These are phyloP conservation scores for Luffia ferchaultella DNA, from an alignment of 2,888 invertebrate genomes.

Conservation along the genomic window DNA sequence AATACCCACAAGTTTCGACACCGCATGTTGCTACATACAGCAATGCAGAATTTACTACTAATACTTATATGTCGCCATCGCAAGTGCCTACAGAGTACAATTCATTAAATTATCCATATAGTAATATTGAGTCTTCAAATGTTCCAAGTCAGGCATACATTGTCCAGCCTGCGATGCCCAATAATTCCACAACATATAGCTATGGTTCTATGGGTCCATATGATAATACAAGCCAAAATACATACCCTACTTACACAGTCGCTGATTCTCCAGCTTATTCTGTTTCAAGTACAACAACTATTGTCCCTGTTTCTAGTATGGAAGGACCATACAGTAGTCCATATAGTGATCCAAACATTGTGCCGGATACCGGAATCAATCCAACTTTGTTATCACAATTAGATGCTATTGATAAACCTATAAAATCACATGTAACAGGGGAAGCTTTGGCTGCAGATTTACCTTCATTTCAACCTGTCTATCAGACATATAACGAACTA, in stretches of 20 bases:
- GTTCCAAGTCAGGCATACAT: constrained; percentile 10
- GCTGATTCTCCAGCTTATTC: constrained; percentile 24
- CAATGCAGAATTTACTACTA: constrained; percentile 31
- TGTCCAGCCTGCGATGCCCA: constrained; percentile 17
- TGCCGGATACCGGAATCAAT: neutral
- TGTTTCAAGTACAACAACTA: constrained; percentile 18
- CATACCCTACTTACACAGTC: constrained; percentile 33
- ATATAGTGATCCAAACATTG: neutral
- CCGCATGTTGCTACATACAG: constrained; percentile 37
- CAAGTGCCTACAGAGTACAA: constrained; percentile 32
- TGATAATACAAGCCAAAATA: constrained; percentile 28
- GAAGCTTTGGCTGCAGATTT: constrained; percentile 31
- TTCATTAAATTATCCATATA: constrained; percentile 34
- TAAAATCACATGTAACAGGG: constrained; percentile 51
- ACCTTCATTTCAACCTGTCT: neutral
- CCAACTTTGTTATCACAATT: constrained; percentile 26
- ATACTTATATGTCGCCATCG: constrained; percentile 30
- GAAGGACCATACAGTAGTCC: neutral
- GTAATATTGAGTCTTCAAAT: constrained; percentile 18
- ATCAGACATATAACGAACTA: constrained; percentile 18
- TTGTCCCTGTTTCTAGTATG: neutral
- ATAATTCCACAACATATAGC: constrained; percentile 27
- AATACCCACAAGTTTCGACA: constrained; percentile 37
- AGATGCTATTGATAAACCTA: constrained; percentile 45
- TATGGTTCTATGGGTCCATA: constrained; percentile 26